Conservation (phyloP, 2,113 vertebrate species). For the Lepus americanus region DNA sequence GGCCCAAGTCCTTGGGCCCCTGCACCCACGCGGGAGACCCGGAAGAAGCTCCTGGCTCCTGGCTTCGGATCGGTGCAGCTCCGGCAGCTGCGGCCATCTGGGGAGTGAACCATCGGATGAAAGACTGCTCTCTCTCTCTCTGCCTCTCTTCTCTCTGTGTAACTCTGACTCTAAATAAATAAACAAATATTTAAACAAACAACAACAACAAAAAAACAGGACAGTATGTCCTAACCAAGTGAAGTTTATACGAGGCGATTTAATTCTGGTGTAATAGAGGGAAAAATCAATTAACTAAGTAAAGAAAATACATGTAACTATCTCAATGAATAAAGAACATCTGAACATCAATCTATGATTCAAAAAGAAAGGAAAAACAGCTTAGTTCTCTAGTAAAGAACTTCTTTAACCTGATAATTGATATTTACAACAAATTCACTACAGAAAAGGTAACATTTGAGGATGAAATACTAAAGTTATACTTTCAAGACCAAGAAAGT, state of each 20-base stretch:
- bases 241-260: background rate
- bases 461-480: background rate
- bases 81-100: no score
- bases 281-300: background rate
- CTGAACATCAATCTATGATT: background rate
- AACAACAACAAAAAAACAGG: no score
- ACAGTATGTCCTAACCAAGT: background rate
- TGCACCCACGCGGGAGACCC: no score
- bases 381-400: background rate
- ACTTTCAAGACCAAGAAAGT: background rate
- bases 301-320: background rate
- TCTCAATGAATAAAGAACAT: background rate
- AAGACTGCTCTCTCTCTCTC: no score
- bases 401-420: background rate
- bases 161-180: no score
- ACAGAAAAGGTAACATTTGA: background rate
- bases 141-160: no score
- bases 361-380: background rate
- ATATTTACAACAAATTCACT: background rate
- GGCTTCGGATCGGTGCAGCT: no score
- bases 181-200: no score
- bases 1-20: no score
- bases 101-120: no score
- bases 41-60: no score
- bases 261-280: background rate